Percentiles rank a stretch among this genome's conserved stretches.
Conservation (phyloP, 2,888 invertebrate species). For the Athalia circularis region DNA sequence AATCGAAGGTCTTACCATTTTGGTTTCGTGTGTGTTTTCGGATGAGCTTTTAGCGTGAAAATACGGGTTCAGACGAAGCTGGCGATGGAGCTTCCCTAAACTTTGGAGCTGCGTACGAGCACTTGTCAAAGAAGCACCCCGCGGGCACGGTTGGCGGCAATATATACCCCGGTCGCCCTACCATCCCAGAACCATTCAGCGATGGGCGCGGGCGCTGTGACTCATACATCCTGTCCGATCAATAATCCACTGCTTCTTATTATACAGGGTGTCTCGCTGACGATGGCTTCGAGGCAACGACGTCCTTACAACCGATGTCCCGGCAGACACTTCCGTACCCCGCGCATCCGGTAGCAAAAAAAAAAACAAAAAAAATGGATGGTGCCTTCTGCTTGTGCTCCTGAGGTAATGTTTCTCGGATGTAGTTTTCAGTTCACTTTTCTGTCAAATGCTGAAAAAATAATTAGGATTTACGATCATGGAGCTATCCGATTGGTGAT, state of each 20-base stretch:
- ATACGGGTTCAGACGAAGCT: constrained; percentile 37
- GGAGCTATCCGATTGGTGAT: no score
- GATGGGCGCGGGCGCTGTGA: constrained; percentile 41
- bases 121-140: constrained; percentile 37
- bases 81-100: constrained; percentile 43
- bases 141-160: constrained; percentile 30
- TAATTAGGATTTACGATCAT: no score
- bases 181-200: constrained; percentile 17
- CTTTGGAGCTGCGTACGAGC: constrained; percentile 20
- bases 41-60: not conserved
- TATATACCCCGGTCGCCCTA: constrained; percentile 29
- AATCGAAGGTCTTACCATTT: constrained; percentile 17
- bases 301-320: not conserved
- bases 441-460: no score
- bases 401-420: no score
- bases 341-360: not conserved
- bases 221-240: constrained; percentile 38
- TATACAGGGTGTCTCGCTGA: constrained; percentile 37
- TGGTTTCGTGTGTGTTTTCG: not conserved
- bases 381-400: not conserved
- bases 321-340: not conserved
- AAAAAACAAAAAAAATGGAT: not conserved
- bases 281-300: constrained; percentile 25
- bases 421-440: no score
- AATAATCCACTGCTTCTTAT: constrained; percentile 32